phyloP scores from a whole-genome alignment of 2,113 vertebrate genomes.

The Osmerus eperlanus region DNA sequence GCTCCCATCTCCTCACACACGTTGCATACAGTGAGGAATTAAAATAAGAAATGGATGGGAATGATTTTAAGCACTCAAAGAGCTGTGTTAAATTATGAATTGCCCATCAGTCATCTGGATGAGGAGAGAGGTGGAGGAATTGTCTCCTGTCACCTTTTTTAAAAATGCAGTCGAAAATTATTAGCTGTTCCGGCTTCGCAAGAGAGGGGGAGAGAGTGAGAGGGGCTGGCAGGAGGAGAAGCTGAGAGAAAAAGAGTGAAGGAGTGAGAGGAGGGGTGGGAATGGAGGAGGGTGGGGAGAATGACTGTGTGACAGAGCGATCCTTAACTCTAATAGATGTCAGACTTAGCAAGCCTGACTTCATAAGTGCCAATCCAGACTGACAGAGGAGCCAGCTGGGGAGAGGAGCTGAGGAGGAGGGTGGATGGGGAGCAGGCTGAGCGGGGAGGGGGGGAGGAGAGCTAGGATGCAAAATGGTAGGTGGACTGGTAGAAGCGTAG shows the following conservation, averaged over 20 bases:
- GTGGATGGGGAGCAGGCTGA: slow-evolving; percentile 42
- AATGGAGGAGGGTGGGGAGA: neutral
- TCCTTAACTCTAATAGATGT: slow-evolving; percentile 70
- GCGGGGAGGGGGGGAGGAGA: neutral
- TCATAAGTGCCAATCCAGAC: slow-evolving; percentile 54
- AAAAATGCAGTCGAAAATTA: slow-evolving; percentile 59
- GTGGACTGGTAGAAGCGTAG: neutral
- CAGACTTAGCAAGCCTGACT: slow-evolving; percentile 53
- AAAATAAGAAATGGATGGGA: slow-evolving; percentile 64
- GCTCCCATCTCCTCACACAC: slow-evolving; percentile 60
- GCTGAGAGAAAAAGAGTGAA: neutral
- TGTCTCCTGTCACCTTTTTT: slow-evolving; percentile 64
- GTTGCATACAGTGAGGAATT: slow-evolving; percentile 64
- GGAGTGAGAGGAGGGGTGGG: too few species aligned
- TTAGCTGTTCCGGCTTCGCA: slow-evolving; percentile 58
- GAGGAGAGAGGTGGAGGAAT: slow-evolving; percentile 55
- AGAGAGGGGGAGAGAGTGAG: slow-evolving; percentile 26
- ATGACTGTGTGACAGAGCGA: slow-evolving; percentile 53
- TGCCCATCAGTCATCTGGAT: slow-evolving; percentile 56
- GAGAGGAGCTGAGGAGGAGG: slow-evolving; percentile 22
- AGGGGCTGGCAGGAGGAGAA: neutral
- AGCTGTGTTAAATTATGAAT: slow-evolving; percentile 60
- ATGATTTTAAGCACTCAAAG: slow-evolving; percentile 65
- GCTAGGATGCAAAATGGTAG: neutral
- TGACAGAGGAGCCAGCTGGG: slow-evolving; percentile 40